Evolutionary conservation across 2,888 invertebrate genomes (phyloP).

Genomic region (Rosalia funebris): DNA sequence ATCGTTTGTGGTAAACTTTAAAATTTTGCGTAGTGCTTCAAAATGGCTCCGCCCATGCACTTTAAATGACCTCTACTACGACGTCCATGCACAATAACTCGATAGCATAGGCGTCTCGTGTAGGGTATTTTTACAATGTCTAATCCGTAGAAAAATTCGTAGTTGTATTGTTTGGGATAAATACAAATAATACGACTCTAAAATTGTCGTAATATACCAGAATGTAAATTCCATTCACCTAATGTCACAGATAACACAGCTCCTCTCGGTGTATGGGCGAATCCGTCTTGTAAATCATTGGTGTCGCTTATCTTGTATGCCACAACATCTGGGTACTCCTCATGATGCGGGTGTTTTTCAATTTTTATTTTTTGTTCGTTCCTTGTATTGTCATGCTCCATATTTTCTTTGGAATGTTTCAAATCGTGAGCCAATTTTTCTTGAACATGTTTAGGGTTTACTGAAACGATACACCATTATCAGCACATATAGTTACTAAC

Average conservation of each 20-base stretch:
- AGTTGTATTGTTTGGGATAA: no score
- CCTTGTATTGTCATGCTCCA: conserved; percentile 47
- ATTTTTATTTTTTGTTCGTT: conserved; percentile 38
- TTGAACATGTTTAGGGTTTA: conserved; percentile 57
- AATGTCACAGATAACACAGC: conserved; percentile 83
- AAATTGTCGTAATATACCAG: no score
- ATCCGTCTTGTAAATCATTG: conserved; percentile 68
- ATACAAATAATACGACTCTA: no score
- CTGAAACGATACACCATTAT: conserved; percentile 33
- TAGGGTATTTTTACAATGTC: no score
- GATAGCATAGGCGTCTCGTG: no score
- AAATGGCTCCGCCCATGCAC: no score
- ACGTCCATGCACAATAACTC: no score
- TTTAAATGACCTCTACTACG: no score
- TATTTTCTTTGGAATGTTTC: conserved; percentile 58
- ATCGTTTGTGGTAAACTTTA: no score
- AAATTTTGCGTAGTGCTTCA: no score
- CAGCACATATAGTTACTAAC: no score
- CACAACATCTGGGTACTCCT: conserved; percentile 52
- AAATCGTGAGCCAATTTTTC: conserved; percentile 61
- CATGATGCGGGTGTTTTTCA: conserved; percentile 43
- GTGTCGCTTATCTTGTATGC: conserved; percentile 52
- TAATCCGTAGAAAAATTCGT: no score
- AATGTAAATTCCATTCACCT: conserved; percentile 70
- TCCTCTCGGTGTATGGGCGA: conserved; percentile 78